phyloP scores from a whole-genome alignment of 92 coral and sea anemone genomes.

The Palythoa grandis region DNA sequence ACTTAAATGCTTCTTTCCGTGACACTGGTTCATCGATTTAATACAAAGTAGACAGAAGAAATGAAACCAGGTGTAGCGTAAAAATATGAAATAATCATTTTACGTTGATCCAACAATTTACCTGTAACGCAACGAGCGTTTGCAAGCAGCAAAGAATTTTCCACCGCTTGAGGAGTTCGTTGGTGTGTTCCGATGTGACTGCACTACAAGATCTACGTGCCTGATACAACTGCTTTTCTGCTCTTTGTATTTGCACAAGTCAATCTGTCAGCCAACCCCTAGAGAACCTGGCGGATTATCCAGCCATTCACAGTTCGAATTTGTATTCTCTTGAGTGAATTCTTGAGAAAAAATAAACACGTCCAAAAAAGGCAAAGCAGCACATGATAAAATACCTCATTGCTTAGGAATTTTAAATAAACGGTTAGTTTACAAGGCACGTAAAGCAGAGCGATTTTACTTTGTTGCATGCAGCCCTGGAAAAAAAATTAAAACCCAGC shows the following conservation, averaged over 20 bases:
- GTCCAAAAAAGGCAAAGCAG: neutral
- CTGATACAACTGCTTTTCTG: neutral
- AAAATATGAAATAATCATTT: too few species aligned
- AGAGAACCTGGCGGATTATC: conserved; percentile 2
- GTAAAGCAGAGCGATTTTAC: neutral
- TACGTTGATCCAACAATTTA: too few species aligned
- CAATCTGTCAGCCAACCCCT: conserved; percentile 27
- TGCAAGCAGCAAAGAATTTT: neutral
- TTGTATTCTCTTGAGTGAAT: conserved; percentile 10
- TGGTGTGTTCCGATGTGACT: neutral
- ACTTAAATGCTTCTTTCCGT: too few species aligned
- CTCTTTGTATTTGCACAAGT: conserved; percentile 14
- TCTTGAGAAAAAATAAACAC: conserved; percentile 13
- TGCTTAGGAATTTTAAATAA: conserved; percentile 25
- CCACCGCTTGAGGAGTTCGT: neutral
- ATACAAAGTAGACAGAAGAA: too few species aligned
- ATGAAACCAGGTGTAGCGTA: too few species aligned
- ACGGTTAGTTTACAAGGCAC: conserved; percentile 2
- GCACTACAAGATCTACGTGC: conserved; percentile 6
- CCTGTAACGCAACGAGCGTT: too few species aligned
- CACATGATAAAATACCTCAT: conserved; percentile 15
- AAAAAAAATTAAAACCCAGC: neutral
- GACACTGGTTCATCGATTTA: too few species aligned
- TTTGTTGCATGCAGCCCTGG: neutral
- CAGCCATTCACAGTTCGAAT: neutral